Evolutionary conservation across 2,888 invertebrate genomes (phyloP), one percentile per base, ranked within the genome.

Genomic region (Hyposoter didymator): DNA sequence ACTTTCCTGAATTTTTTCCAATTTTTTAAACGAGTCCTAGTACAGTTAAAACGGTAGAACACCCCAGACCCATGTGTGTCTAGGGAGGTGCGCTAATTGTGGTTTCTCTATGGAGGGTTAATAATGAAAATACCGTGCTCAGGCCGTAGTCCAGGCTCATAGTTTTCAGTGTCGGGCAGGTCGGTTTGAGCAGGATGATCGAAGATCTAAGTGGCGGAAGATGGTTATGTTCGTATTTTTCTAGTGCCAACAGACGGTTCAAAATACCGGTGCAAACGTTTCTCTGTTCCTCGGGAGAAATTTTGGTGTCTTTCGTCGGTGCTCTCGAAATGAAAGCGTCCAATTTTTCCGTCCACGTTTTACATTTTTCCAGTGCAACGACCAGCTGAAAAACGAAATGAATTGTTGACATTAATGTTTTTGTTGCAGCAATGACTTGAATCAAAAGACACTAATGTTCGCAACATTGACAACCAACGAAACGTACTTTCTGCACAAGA

Each of bases 61-160:
- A 35, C 5, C 35, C 6, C 1, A 35, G 35, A 35, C 5, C 35
- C 35, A 35, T 35, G 4, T 35, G 6, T 35, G 35, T 35, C 35
- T 35, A 35, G 35, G 35, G 35, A 35, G 5, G 35, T 35, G 35
- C 35, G 35, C 35, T 35, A 35, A 35, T 6, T 35, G 35, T 6
- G 5, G 35, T 35, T 35, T 35, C 3, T 6, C 35, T 35, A 35
- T 35, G 35, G 35, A 35, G 35, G 35, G 35, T 35, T 35, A 6
- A 6, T 47, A 19, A 70, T 39, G 14, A 35, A 72, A 35, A 72
- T 66, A 94, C 94, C 91, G 91, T 91, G 69, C 87, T 87, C 1
- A 97, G 92, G 22, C 96, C 96, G 89, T 97, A 97, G 90, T 97
- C 96, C 45, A 96, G 95, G 73, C 95, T 95, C 2, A 95, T 91